Conservation (phyloP, 1,140 invertebrate genomes). For the Papilio polyxenes region DNA sequence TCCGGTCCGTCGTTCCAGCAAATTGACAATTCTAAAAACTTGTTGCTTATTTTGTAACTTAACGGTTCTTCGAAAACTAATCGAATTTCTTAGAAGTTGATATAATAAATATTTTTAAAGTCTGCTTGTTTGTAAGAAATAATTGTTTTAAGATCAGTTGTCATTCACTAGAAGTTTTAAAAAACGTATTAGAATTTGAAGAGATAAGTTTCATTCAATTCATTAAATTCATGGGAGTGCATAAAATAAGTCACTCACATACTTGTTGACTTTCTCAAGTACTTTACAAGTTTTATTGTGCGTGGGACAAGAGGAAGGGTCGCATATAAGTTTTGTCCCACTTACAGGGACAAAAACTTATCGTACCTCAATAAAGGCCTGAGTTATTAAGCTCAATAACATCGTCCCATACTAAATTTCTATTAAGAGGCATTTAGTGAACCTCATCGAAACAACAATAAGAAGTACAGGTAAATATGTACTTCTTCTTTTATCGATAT, state of each 20-base stretch:
- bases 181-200: too few relatives aligned
- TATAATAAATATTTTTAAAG: not conserved
- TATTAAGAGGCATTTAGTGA: slow-evolving; percentile 41
- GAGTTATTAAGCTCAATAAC: slow-evolving; percentile 31
- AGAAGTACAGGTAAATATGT: slow-evolving; percentile 37
- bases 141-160: too few relatives aligned
- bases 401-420: slow-evolving; percentile 48
- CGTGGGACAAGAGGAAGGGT: slow-evolving; percentile 32
- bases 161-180: too few relatives aligned
- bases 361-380: slow-evolving; percentile 48
- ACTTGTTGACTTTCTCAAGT: slow-evolving; percentile 66
- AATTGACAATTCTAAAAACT: slow-evolving; percentile 9
- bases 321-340: slow-evolving; percentile 49
- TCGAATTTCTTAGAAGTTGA: not conserved
- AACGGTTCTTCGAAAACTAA: not conserved
- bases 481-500: slow-evolving; percentile 39
- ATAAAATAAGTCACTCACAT: slow-evolving; percentile 40
- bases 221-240: not conserved
- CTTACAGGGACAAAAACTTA: slow-evolving; percentile 55
- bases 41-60: not conserved
- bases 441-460: not conserved
- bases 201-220: not conserved
- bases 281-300: slow-evolving; percentile 58
- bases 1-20: not conserved
- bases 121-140: too few relatives aligned